Conservation (phyloP, 2,797 vertebrate genomes). For the Phyllotis vaccarum region DNA sequence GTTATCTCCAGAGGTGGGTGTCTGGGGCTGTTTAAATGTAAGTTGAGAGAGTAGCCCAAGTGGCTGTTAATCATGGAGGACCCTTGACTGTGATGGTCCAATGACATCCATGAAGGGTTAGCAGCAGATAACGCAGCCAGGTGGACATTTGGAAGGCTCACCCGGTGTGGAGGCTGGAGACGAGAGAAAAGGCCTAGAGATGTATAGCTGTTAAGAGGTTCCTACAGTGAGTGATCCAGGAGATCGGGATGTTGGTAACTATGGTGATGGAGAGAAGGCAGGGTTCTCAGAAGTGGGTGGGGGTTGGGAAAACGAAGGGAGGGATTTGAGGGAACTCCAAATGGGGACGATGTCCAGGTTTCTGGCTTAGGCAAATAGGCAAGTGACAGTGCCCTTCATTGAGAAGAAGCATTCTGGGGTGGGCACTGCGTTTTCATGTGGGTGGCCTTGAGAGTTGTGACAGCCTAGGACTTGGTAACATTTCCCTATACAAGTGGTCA, state of each 20-base stretch:
- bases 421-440: neutral
- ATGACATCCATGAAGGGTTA: neutral
- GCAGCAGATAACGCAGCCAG: neutral
- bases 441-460: neutral
- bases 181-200: neutral
- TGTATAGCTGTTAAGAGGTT: conserved; percentile 19
- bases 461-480: neutral
- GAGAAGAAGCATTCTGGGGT: neutral
- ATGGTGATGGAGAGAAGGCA: conserved; percentile 37
- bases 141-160: neutral
- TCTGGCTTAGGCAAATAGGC: neutral
- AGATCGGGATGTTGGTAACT: conserved; percentile 23
- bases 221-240: neutral
- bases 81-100: conserved; percentile 22
- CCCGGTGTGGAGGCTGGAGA: neutral
- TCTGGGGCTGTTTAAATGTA: neutral
- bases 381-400: neutral
- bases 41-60: neutral
- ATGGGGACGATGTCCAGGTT: neutral
- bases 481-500: neutral
- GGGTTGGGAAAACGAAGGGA: neutral
- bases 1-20: neutral
- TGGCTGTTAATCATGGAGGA: neutral
- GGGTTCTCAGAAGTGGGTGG: conserved; percentile 25
- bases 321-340: neutral